Conservation (phyloP, 1,140 invertebrate species). For the Hylaeus anthracinus region DNA sequence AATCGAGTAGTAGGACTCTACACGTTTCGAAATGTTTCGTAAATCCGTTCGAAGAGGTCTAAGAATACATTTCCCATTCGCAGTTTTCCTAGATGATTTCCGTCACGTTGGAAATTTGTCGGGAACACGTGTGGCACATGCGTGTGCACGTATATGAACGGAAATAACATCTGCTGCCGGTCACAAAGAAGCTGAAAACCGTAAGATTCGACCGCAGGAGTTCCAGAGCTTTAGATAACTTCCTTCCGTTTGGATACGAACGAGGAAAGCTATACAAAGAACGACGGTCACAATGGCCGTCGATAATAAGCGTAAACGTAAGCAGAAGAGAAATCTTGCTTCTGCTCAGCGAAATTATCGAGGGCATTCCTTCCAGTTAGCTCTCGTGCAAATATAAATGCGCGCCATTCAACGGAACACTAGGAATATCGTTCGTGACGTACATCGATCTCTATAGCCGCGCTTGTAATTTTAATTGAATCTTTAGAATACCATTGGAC, state of each 20-base stretch:
- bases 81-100: constrained; percentile 8
- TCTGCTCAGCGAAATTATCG: constrained; percentile 16
- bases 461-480: too few species aligned
- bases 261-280: constrained; percentile 11
- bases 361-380: constrained; percentile 4
- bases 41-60: constrained; percentile 5
- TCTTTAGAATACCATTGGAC: too few species aligned
- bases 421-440: not conserved
- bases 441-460: too few species aligned
- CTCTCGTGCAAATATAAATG: not conserved
- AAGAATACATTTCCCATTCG: constrained; percentile 21
- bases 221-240: constrained; percentile 22
- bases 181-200: constrained; percentile 56
- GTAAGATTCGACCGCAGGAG: constrained; percentile 42
- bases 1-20: not conserved
- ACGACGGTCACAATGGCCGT: constrained; percentile 7
- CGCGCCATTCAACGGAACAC: too few species aligned
- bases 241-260: constrained; percentile 36
- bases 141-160: constrained; percentile 38
- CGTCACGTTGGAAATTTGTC: constrained; percentile 34
- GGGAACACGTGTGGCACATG: constrained; percentile 52
- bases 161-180: constrained; percentile 61
- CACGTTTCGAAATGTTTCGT: not conserved
- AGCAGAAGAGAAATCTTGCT: constrained; percentile 42
- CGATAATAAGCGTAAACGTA: constrained; percentile 24